Percentiles rank a stretch among this genome's conserved stretches.
phyloP scores from a whole-genome alignment of 2,113 vertebrate species.

The Dryoscopus gambensis region DNA sequence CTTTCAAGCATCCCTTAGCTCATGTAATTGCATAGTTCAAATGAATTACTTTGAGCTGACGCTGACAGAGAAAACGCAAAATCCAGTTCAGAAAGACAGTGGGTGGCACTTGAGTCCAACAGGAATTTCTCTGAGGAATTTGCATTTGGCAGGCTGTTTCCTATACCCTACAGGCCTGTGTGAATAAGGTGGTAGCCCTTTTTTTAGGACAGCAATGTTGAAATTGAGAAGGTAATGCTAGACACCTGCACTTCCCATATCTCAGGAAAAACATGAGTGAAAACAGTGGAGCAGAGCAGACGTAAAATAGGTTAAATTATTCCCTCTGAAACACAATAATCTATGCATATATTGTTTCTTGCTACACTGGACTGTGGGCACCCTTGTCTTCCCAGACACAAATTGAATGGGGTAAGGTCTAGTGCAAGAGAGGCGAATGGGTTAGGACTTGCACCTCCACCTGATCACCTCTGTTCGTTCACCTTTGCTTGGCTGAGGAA shows the following conservation, averaged over 20 bases:
- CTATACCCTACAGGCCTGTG: neutral
- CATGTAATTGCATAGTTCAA: neutral
- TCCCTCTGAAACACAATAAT: neutral
- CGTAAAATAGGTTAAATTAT: neutral
- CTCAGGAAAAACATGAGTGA: neutral
- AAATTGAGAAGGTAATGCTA: neutral
- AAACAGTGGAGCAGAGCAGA: neutral
- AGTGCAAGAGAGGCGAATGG: neutral
- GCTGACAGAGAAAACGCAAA: neutral
- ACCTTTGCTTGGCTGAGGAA: neutral
- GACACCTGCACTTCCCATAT: neutral
- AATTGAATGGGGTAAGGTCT: neutral
- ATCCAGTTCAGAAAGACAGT: neutral
- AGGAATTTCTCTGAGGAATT: neutral
- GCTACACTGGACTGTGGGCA: neutral
- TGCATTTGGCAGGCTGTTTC: neutral
- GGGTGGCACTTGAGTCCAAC: neutral
- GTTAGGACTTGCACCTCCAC: neutral
- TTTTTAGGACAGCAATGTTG: neutral
- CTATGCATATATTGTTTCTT: neutral
- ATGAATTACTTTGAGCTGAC: neutral
- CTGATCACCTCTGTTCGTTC: neutral
- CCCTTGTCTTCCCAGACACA: neutral
- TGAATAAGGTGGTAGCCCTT: neutral
- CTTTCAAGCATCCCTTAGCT: conserved; percentile 6